These are phyloP conservation scores for Axea sp. DNA, from an alignment of 2,888 invertebrate genomes.

Conservation along the genomic window DNA sequence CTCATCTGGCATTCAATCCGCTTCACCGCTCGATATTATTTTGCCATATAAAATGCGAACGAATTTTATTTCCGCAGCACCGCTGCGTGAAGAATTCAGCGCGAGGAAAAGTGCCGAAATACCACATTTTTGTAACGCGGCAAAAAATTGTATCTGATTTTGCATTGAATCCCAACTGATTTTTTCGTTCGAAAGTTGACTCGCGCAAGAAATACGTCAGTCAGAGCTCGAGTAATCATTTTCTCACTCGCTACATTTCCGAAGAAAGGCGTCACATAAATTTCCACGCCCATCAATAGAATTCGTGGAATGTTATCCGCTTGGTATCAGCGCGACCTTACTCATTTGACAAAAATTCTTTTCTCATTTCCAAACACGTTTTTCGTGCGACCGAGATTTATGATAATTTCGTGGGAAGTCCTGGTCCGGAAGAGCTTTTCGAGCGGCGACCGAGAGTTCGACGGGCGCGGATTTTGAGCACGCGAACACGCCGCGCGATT, in stretches of 20 bases:
- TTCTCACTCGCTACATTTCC: constrained; percentile 30
- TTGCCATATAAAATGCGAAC: too few species aligned
- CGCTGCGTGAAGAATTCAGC: too few species aligned
- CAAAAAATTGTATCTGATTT: too few species aligned
- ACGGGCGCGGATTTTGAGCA: too few species aligned
- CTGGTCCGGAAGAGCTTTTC: too few species aligned
- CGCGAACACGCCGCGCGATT: too few species aligned
- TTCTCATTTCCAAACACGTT: constrained; percentile 5
- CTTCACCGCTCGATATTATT: not conserved
- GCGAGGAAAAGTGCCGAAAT: too few species aligned
- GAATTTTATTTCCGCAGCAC: not conserved
- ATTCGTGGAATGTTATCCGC: constrained; percentile 36
- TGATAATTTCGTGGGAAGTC: constrained; percentile 16
- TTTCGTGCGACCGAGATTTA: constrained; percentile 35
- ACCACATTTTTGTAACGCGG: too few species aligned
- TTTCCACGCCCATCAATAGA: constrained; percentile 25
- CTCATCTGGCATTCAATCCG: constrained; percentile 5
- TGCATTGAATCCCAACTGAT: too few species aligned
- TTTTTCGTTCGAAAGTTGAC: too few species aligned
- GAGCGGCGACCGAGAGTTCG: not conserved
- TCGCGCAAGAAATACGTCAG: too few species aligned
- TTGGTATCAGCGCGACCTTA: constrained; percentile 21
- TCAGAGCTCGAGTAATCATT: too few species aligned
- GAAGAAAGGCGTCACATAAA: constrained; percentile 29
- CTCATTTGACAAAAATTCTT: constrained; percentile 36